Conservation (phyloP, 92 coral and sea anemone species). For the Bergia sp. region DNA sequence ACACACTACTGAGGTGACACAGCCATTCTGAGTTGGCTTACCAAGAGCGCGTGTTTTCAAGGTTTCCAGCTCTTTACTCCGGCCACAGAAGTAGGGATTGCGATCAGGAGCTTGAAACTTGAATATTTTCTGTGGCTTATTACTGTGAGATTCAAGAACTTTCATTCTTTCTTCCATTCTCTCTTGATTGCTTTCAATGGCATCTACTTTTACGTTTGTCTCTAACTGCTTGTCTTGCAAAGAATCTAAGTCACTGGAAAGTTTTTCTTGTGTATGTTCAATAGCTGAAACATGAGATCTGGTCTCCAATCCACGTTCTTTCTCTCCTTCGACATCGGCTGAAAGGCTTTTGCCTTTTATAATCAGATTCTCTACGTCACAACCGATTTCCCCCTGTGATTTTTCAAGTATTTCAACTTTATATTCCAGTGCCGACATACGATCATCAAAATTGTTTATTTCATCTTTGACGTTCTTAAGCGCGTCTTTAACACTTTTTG, state of each 20-base stretch:
- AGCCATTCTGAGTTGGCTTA: conserved; percentile 20
- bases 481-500: conserved; percentile 57
- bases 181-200: conserved; percentile 35
- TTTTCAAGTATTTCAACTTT: conserved; percentile 8
- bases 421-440: conserved; percentile 18
- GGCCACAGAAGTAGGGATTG: conserved; percentile 66
- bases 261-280: conserved; percentile 29
- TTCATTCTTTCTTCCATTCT: conserved; percentile 45
- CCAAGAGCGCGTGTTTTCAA: conserved; percentile 43
- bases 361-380: conserved; percentile 8
- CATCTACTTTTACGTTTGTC: conserved; percentile 18
- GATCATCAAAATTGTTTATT: conserved; percentile 35
- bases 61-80: conserved; percentile 53
- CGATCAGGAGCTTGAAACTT: conserved; percentile 68
- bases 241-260: not conserved
- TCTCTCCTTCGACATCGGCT: conserved; percentile 17
- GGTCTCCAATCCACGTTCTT: not conserved
- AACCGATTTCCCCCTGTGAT: conserved; percentile 30
- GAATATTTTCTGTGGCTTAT: not conserved
- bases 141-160: conserved; percentile 37
- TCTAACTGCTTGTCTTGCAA: not conserved
- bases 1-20: conserved; percentile 60
- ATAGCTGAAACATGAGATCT: conserved; percentile 16
- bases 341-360: conserved; percentile 6
- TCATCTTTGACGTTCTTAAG: conserved; percentile 60